These are phyloP conservation scores for Coregonus ussuriensis DNA, from an alignment of 2,797 vertebrate genomes.

Conservation along the genomic window DNA sequence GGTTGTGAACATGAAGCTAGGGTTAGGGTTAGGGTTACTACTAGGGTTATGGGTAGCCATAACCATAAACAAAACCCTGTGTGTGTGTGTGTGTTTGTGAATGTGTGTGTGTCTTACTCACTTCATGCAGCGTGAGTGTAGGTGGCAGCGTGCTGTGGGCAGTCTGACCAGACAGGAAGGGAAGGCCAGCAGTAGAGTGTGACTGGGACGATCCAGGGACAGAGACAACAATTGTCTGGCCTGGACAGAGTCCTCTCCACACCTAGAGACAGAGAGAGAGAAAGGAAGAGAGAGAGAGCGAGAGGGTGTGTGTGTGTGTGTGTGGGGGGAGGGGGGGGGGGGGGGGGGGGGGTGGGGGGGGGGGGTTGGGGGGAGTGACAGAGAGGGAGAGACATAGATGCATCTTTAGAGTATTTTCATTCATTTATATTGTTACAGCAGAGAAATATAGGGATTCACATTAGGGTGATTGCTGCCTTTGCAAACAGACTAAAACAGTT, in stretches of 20 bases:
- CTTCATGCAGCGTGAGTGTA: conserved; percentile 94
- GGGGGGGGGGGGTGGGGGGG: fast-evolving
- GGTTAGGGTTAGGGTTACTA: too few relatives aligned
- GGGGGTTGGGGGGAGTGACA: too few relatives aligned
- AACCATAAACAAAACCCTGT: neutral
- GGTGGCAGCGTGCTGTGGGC: conserved; percentile 91
- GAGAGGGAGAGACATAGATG: neutral
- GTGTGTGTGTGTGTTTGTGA: neutral
- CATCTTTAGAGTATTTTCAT: neutral
- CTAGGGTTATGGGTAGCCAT: too few relatives aligned
- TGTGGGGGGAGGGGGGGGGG: too few relatives aligned
- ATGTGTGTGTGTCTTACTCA: conserved; percentile 66
- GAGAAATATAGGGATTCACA: neutral
- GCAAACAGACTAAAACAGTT: neutral
- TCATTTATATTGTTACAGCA: neutral
- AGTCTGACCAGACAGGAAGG: conserved; percentile 89
- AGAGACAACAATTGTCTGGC: conserved; percentile 86
- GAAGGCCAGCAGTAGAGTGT: conserved; percentile 88
- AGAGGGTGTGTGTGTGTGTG: neutral
- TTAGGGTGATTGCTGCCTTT: neutral
- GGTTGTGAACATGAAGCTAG: too few relatives aligned
- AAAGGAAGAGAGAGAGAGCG: neutral
- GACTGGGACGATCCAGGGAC: conserved; percentile 84
- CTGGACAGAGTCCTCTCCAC: conserved; percentile 78
- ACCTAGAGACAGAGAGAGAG: conserved; percentile 72